A percentile compares a stretch with the other conserved stretches of the same genome.
These are phyloP conservation scores for Elachura formosa DNA, from an alignment of 2,113 vertebrate species.

Conservation along the genomic window DNA sequence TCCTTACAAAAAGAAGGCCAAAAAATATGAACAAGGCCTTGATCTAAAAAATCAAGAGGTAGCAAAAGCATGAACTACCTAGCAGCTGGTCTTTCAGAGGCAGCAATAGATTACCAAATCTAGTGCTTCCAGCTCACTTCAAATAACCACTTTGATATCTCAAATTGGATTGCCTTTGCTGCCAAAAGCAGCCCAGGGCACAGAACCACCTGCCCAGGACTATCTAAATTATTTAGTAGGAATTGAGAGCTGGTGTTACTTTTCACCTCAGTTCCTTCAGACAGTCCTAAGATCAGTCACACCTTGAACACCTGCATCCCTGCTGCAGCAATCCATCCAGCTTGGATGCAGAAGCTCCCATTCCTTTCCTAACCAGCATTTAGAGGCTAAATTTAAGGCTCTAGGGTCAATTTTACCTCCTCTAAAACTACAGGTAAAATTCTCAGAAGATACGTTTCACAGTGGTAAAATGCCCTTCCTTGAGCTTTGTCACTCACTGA, in stretches of 20 bases:
- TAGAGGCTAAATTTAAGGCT: neutral
- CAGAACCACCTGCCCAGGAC: neutral
- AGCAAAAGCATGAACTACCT: neutral
- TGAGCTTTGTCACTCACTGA: neutral
- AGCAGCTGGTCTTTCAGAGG: neutral
- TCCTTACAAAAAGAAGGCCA: neutral
- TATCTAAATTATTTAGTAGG: neutral
- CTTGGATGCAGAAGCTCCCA: neutral
- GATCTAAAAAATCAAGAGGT: neutral
- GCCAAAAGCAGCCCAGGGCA: neutral
- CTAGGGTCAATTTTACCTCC: neutral
- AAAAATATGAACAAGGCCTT: neutral
- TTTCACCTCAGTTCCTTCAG: neutral
- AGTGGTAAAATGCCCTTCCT: neutral
- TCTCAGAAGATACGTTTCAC: neutral
- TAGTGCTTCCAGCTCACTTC: neutral
- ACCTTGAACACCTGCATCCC: neutral
- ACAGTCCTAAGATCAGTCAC: neutral
- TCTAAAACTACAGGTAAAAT: neutral
- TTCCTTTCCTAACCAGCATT: neutral
- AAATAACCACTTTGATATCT: neutral
- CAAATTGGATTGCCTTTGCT: fast-evolving
- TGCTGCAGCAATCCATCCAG: neutral
- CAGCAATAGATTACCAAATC: neutral
- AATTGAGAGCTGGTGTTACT: neutral